Evolutionary conservation across 92 coral and sea anemone genomes (phyloP), one percentile per base, ranked within the genome.

Genomic region (Muricea muricata): DNA sequence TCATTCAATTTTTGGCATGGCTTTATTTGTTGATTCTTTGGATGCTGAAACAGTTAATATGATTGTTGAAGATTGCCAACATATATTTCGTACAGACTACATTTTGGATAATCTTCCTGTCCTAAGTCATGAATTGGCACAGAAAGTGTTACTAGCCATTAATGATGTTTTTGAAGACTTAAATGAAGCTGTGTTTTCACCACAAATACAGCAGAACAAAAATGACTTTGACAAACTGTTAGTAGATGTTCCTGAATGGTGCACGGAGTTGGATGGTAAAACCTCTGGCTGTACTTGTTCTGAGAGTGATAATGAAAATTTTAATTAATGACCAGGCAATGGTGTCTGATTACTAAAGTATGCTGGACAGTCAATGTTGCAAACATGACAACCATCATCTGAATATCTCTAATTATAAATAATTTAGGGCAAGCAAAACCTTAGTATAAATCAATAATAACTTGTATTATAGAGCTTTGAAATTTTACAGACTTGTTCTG

Each of bases 151-250:
- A 30, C 48, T 37, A 35, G 80, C 71, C n/a, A 37, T 88, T 20
- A 84, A 88, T 41, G 91, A 88, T 56, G 66, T 84, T 4, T 88
- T 84, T 41, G 68, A 46, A 15, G 88, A 84, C 61, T 52, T 84
- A 65, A 26, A 58, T 42, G 91, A 83, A 66, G 76, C 52, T 4
- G 60, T 4, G 18, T 20, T 5, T 2, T 45, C 30, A 6, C 23
- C 63, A 55, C 25, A 55, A 55, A 17, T 6, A 24, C 30, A n/a
- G 26, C 30, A n/a, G 63, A 29, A 6, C 0, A 55, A 17, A 55
- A 3, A 3, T 20, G 63, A 55, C 25, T n/a, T 55, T 20, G 25
- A 55, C 30, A 14, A 14, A 52, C 0, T 52, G 3, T 13, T 52
- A 21, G 60, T 52, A 52, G 24, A 20, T 52, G 60, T 52, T 13